Percentiles rank a stretch among this genome's conserved stretches.
Evolutionary conservation across 2,888 invertebrate species (phyloP).

Genomic region (Polydrusus pterygomalis): DNA sequence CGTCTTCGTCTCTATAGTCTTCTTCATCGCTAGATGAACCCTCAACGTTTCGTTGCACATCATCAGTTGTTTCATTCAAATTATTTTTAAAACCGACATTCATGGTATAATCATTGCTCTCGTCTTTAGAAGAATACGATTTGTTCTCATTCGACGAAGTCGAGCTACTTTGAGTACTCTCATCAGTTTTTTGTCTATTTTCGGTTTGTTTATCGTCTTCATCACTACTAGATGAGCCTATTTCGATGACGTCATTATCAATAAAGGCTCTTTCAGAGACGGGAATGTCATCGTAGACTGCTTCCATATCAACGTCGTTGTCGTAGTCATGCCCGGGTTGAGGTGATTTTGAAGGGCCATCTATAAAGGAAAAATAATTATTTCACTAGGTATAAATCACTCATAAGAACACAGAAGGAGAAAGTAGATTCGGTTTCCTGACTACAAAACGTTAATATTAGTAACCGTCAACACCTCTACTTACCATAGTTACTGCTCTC

Average conservation of each 20-base stretch:
- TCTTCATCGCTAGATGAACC: background rate
- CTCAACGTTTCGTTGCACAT: no score
- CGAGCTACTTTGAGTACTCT: background rate
- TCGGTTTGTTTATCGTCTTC: slow-evolving; percentile 29
- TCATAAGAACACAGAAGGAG: no score
- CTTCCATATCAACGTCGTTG: slow-evolving; percentile 10
- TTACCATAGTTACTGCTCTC: slow-evolving; percentile 30
- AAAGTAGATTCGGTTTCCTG: no score
- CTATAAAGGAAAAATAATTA: background rate
- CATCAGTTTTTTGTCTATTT: background rate
- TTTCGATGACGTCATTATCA: slow-evolving; percentile 22
- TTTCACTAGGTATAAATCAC: background rate
- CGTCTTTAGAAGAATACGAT: background rate
- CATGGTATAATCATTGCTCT: background rate
- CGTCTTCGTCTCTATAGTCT: background rate
- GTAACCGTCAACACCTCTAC: background rate
- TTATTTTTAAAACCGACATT: background rate
- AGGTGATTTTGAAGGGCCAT: background rate
- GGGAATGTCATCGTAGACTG: background rate
- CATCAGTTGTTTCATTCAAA: background rate
- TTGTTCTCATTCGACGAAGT: background rate
- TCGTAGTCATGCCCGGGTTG: background rate
- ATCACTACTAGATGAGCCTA: slow-evolving; percentile 34
- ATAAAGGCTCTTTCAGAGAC: slow-evolving; percentile 21
- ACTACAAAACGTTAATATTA: background rate